phyloP scores from a whole-genome alignment of 2,797 vertebrate species.

The Premnoplex brunnescens region DNA sequence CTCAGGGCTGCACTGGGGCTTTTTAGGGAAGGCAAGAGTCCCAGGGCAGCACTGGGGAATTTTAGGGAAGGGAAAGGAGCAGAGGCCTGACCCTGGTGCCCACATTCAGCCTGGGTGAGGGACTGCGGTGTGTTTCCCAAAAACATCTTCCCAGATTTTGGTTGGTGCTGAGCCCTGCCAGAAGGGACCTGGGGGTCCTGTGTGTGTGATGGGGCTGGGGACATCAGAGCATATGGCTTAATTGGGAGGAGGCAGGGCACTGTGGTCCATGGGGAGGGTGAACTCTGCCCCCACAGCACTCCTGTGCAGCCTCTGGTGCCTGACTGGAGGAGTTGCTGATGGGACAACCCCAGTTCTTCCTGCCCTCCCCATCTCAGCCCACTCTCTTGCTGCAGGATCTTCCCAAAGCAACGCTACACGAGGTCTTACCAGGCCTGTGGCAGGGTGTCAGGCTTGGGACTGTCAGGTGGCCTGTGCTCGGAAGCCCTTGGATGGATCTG shows the following conservation, averaged over 20 bases:
- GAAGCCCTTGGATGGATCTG: conserved; percentile 12
- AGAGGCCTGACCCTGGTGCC: too few species aligned
- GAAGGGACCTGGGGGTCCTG: not conserved
- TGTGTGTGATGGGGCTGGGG: rapidly evolving
- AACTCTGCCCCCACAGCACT: not conserved
- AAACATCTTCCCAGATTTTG: not conserved
- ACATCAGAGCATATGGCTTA: not conserved
- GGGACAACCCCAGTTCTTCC: not conserved
- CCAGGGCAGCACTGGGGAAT: not conserved
- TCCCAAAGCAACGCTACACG: not conserved
- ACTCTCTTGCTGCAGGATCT: not conserved
- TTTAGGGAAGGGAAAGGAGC: not conserved
- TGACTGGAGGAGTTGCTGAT: not conserved
- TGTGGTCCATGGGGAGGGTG: not conserved
- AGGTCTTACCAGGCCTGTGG: not conserved
- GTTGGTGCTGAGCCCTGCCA: not conserved
- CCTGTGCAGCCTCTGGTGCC: not conserved
- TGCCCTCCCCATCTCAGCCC: not conserved
- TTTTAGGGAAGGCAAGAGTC: not conserved
- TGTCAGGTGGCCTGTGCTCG: not conserved
- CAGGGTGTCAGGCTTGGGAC: not conserved
- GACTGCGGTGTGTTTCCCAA: not conserved
- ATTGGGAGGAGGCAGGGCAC: not conserved
- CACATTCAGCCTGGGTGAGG: not conserved
- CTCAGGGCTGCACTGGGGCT: not conserved